A percentile compares a stretch with the other conserved stretches of the same genome.
Conservation (phyloP, 2,113 vertebrate species). For the Gymnocephalus cernua region DNA sequence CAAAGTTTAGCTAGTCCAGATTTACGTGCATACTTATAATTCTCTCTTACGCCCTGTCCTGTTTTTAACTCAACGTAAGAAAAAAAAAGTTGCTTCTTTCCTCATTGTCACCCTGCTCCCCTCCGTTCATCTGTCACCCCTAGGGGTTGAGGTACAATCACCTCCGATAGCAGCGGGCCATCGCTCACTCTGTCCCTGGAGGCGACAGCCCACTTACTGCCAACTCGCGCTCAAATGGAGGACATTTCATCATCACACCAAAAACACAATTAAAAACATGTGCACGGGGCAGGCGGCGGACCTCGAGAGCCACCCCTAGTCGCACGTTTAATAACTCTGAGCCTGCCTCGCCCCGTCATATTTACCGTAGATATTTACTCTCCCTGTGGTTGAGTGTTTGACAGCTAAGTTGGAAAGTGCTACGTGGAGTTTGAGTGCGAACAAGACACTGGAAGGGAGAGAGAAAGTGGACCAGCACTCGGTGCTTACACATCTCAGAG, state of each 20-base stretch:
- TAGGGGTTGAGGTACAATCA: slow-evolving; percentile 74
- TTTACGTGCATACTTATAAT: background rate
- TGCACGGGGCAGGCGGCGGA: slow-evolving; percentile 16
- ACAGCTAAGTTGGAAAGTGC: slow-evolving; percentile 39
- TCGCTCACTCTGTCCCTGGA: slow-evolving; percentile 78
- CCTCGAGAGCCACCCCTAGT: slow-evolving; percentile 33
- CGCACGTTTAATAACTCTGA: slow-evolving; percentile 61
- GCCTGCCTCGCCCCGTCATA: slow-evolving; percentile 38
- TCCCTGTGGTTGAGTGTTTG: slow-evolving; percentile 55
- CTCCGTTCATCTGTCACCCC: slow-evolving; percentile 75
- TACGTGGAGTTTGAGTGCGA: slow-evolving; percentile 27
- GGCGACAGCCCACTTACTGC: slow-evolving; percentile 81
- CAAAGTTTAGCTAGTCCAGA: background rate
- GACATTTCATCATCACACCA: slow-evolving; percentile 76
- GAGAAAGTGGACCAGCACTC: slow-evolving; percentile 34
- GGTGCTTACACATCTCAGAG: slow-evolving; percentile 22
- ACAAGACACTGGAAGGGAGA: slow-evolving; percentile 36
- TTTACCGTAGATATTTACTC: slow-evolving; percentile 65
- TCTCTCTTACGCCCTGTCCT: background rate
- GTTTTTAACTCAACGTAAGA: slow-evolving; percentile 32
- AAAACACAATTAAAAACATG: slow-evolving; percentile 79
- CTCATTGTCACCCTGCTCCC: slow-evolving; percentile 64
- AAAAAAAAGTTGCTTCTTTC: slow-evolving; percentile 28
- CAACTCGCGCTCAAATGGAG: slow-evolving; percentile 71
- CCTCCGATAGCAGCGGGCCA: slow-evolving; percentile 69